phyloP scores from a whole-genome alignment of 2,888 invertebrate genomes.

The Trachelus tabidus region DNA sequence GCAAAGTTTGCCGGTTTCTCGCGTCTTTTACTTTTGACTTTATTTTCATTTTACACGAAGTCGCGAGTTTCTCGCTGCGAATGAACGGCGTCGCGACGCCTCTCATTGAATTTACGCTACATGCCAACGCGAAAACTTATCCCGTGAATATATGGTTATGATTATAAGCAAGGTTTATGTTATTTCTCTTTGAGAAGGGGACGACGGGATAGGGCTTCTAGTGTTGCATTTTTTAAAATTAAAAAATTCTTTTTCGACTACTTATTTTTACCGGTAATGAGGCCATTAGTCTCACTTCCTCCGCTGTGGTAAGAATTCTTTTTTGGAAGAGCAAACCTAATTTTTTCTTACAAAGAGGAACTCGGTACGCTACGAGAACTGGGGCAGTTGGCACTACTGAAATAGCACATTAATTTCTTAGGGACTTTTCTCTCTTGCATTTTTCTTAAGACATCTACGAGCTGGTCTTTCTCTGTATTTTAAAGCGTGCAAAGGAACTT shows the following conservation, averaged over 20 bases:
- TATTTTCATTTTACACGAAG: neutral
- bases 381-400: neutral
- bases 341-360: neutral
- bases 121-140: slow-evolving; percentile 13
- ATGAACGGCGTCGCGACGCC: neutral
- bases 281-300: neutral
- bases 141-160: slow-evolving; percentile 33
- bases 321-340: neutral
- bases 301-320: neutral
- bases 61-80: neutral
- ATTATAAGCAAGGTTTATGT: slow-evolving; percentile 6
- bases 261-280: neutral
- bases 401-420: neutral
- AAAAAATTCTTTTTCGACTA: neutral
- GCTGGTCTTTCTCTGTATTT: neutral
- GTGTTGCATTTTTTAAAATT: neutral
- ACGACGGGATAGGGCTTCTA: neutral
- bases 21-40: neutral
- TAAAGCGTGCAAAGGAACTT: neutral
- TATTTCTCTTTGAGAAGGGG: neutral
- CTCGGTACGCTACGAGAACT: neutral
- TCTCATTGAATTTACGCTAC: neutral
- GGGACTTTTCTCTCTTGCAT: neutral
- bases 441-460: neutral
- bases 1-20: neutral